Evolutionary conservation across 2,888 invertebrate species (phyloP).

Genomic region (Nephrotoma appendiculata): DNA sequence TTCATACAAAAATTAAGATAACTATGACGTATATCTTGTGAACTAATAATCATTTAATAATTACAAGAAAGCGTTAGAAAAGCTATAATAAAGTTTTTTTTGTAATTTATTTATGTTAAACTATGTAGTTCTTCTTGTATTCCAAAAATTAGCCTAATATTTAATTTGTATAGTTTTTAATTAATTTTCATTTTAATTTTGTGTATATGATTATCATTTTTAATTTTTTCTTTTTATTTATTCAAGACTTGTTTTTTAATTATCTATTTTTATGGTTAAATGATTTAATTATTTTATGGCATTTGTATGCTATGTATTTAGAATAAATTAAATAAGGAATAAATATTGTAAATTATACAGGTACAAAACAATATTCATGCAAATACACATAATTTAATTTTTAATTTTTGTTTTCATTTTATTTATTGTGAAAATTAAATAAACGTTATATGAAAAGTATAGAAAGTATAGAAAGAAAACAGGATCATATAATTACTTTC

Average conservation of each 20-base stretch:
- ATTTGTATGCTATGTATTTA: background rate
- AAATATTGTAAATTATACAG: background rate
- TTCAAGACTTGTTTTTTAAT: background rate
- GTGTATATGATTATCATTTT: background rate
- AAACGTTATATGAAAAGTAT: background rate
- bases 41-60: background rate
- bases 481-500: background rate
- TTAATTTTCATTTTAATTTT: slow-evolving; percentile 1
- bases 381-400: background rate
- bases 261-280: background rate
- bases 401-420: background rate
- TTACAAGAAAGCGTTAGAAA: background rate
- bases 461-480: background rate
- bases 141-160: background rate
- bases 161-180: background rate
- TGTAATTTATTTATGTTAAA: background rate
- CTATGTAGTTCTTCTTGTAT: background rate
- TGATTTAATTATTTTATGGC: background rate
- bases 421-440: background rate
- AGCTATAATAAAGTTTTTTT: background rate
- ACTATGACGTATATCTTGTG: no score
- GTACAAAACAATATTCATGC: background rate
- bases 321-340: background rate
- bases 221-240: background rate
- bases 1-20: no score